Conservation (phyloP, 2,888 invertebrate species). For the Latrodectus elegans region DNA sequence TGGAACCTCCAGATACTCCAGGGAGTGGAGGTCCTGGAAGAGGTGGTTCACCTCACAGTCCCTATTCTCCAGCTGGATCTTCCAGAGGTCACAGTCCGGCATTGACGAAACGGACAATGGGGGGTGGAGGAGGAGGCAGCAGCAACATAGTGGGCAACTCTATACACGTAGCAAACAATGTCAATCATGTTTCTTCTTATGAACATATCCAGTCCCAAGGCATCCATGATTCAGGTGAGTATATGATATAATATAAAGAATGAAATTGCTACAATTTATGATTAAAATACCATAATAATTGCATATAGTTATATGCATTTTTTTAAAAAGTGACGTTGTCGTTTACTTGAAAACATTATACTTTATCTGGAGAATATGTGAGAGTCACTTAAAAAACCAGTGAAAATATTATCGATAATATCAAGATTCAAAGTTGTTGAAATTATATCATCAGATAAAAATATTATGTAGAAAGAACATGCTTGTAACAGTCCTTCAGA, state of each 20-base stretch:
- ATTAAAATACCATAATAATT: background rate
- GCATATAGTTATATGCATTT: background rate
- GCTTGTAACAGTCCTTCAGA: too few species aligned
- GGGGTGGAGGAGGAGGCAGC: conserved; percentile 26
- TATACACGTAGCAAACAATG: background rate
- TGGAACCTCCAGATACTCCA: conserved; percentile 34
- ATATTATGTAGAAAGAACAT: too few species aligned
- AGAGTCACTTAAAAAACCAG: too few species aligned
- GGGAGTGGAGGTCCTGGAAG: conserved; percentile 35
- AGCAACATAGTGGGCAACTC: conserved; percentile 7
- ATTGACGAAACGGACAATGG: conserved; percentile 26
- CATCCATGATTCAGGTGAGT: conserved; percentile 7
- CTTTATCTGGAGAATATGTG: too few species aligned
- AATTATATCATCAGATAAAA: too few species aligned
- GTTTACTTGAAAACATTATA: too few species aligned
- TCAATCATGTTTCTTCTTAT: conserved; percentile 20
- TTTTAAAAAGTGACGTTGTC: too few species aligned
- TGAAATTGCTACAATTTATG: background rate
- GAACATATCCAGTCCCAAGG: conserved; percentile 34
- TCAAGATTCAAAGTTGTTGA: too few species aligned
- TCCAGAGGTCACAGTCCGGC: conserved; percentile 47
- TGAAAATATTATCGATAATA: too few species aligned
- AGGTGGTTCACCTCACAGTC: conserved; percentile 50
- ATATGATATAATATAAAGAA: background rate
- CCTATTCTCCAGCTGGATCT: conserved; percentile 51